Percentiles rank a stretch among this genome's conserved stretches.
Evolutionary conservation across 2,113 vertebrate genomes (phyloP).

Genomic region (Mastomys natalensis): DNA sequence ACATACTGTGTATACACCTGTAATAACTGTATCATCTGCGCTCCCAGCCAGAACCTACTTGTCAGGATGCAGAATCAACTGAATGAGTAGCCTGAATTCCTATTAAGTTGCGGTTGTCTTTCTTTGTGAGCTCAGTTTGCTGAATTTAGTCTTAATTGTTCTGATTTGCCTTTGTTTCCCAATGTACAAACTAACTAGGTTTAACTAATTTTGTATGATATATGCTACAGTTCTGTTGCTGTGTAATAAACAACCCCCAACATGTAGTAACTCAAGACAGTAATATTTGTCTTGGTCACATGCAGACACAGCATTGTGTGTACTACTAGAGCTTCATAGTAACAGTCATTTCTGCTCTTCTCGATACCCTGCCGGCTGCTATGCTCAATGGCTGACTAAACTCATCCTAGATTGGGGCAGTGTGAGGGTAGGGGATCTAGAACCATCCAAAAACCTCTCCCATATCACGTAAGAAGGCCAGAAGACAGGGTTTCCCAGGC

Average conservation of each 20-base stretch:
- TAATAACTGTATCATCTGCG: background rate
- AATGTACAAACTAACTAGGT: background rate
- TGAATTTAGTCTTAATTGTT: background rate
- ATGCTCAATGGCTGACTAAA: background rate
- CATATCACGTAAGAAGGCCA: background rate
- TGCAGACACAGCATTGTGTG: background rate
- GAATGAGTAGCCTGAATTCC: background rate
- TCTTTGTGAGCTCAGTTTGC: background rate
- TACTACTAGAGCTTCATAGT: background rate
- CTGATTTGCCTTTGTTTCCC: background rate
- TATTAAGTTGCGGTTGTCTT: background rate
- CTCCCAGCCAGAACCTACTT: background rate
- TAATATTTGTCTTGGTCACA: background rate
- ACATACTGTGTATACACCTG: background rate
- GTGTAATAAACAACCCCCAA: background rate
- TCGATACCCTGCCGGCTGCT: no score
- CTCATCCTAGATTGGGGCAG: background rate
- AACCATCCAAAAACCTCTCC: background rate
- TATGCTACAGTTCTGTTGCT: background rate
- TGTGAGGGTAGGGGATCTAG: accelerated
- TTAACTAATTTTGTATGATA: background rate
- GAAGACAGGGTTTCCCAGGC: background rate
- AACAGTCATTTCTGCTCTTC: background rate
- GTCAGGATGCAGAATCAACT: background rate
- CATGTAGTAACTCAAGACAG: background rate